A percentile compares a stretch with the other conserved stretches of the same genome.
phyloP scores from a whole-genome alignment of 2,113 vertebrate genomes.

The Cavia porcellus region DNA sequence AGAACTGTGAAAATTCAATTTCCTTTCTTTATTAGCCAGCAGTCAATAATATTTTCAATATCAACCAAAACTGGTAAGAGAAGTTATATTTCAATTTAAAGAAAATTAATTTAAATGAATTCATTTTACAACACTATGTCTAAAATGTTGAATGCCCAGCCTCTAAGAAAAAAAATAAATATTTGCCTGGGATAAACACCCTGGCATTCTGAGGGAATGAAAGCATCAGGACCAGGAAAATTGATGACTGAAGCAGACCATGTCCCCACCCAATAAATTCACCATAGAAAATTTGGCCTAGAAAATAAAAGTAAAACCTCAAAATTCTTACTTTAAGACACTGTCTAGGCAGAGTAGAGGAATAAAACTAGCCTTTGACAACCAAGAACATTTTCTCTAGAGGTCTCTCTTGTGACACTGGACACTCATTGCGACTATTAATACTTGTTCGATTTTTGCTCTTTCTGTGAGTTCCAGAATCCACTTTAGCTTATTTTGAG shows the following conservation, averaged over 20 bases:
- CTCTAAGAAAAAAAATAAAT: not conserved
- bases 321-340: not conserved
- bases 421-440: not conserved
- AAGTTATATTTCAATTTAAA: not conserved
- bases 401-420: not conserved
- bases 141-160: not conserved
- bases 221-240: not conserved
- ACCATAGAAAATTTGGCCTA: not conserved
- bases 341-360: not conserved
- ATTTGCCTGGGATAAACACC: not conserved
- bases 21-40: not conserved
- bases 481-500: constrained; percentile 16
- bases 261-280: not conserved
- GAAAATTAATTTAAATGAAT: not conserved
- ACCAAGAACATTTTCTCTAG: not conserved
- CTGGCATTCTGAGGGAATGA: not conserved
- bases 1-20: not conserved
- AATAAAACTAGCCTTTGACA: not conserved
- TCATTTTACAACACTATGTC: not conserved
- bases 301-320: not conserved
- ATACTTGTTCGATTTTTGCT: not conserved
- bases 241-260: not conserved
- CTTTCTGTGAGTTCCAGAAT: not conserved
- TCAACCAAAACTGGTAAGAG: not conserved
- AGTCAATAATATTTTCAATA: not conserved